Evolutionary conservation across 2,113 vertebrate species (phyloP).

Genomic region (Vicugna pacos): DNA sequence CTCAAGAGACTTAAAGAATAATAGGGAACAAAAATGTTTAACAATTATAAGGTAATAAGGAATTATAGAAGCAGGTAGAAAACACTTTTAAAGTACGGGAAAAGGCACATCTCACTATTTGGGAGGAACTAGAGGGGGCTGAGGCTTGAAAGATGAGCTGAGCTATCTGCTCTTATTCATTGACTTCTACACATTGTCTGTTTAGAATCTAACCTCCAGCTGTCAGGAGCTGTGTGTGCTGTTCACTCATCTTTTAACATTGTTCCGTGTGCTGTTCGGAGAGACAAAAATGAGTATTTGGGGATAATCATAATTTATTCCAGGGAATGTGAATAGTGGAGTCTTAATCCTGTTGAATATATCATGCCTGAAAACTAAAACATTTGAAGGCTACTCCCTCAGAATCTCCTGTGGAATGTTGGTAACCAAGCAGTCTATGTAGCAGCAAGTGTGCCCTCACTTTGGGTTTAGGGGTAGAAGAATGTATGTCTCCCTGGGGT

Average conservation of each 20-base stretch:
- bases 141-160: not conserved
- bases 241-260: not conserved
- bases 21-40: not conserved
- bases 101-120: not conserved
- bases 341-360: not conserved
- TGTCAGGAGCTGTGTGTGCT: not conserved
- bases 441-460: not conserved
- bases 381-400: not conserved
- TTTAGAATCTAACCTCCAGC: not conserved
- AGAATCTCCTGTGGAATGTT: not conserved
- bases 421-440: not conserved
- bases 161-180: not conserved
- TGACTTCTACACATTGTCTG: not conserved
- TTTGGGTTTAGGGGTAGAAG: not conserved
- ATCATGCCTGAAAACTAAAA: not conserved
- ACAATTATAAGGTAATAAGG: not conserved
- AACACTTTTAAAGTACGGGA: not conserved
- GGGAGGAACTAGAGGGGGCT: not conserved
- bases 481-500: accelerated
- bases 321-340: not conserved
- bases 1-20: not conserved
- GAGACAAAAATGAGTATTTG: not conserved
- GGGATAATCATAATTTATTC: not conserved
- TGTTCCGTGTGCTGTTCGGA: not conserved
- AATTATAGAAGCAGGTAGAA: not conserved